Base-by-base conservation (phyloP, 2,888 invertebrate species). In the Melanargia galathea region DNA sequence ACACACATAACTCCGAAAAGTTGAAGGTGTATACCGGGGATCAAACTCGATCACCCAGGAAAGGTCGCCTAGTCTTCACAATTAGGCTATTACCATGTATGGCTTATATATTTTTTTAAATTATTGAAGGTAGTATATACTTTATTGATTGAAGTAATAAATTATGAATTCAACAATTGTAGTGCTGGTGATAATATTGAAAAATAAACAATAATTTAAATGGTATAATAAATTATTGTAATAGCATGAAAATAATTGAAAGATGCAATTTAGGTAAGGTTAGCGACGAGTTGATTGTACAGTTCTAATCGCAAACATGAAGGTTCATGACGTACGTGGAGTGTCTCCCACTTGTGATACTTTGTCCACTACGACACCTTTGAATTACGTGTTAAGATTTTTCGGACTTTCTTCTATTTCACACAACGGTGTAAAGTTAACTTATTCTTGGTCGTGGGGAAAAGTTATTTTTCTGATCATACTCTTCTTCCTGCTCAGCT, bases 361-460 rank as follows among this genome's bases (percentile, higher is more conserved):
- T 43, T 18, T 56, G 10, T 43, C 43, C 43, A 56, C 43, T 26
- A 11, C 45, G 22, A 11, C 38, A 7, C 30, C 43, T 18, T 2
- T 56, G 7, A 26, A 56, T 56, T 11, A 16, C 0, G 22, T 43
- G n/a, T 16, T 56, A 1, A 56, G 26, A 43, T 16, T 43, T 5
- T 26, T 56, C 30, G 43, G 43, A n/a, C 43, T 56, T 4, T 56
- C 56, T 10, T 56, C 43, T 26, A 18, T 56, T 26, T 26, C 43
- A 2, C 5, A n/a, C 7, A 24, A 45, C 30, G 56, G 56, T 26
- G 24, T 26, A 10, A 56, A 45, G 6, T 56, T 56, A 26, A 18
- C 22, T 13, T 56, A 45, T 26, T 13, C 24, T 18, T 56, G 56
- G 56, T 56, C 56, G 13, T 43, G 30, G 4, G 26, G 13, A 18